These are phyloP conservation scores for Ramphastos sulfuratus DNA, from an alignment of 2,113 vertebrate species.

Conservation along the genomic window DNA sequence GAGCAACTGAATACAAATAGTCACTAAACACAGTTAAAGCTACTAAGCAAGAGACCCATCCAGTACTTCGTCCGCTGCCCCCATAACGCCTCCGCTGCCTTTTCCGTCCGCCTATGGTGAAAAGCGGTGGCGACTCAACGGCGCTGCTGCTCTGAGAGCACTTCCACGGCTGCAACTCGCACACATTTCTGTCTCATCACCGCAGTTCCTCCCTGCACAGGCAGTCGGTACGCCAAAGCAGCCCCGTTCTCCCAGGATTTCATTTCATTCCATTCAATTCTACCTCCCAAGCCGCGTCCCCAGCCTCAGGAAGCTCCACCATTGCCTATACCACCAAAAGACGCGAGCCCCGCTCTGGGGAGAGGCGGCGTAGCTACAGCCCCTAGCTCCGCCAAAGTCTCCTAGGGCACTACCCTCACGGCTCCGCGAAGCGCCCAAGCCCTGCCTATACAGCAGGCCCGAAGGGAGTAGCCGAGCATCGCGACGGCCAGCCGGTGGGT, in stretches of 20 bases:
- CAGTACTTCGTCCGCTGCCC: neutral
- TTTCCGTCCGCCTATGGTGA: accelerated
- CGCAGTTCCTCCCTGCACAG: neutral
- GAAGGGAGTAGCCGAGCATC: neutral
- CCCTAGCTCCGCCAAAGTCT: accelerated
- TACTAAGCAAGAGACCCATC: no score
- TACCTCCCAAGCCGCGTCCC: neutral
- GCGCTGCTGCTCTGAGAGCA: accelerated
- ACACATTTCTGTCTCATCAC: accelerated
- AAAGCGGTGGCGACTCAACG: accelerated
- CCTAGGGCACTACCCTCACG: neutral
- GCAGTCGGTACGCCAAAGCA: accelerated
- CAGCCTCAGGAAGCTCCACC: neutral
- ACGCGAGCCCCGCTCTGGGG: no score
- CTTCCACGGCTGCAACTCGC: neutral
- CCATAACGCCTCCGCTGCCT: accelerated
- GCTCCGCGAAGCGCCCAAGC: neutral
- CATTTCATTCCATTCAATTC: accelerated
- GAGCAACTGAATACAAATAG: accelerated
- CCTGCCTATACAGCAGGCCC: neutral
- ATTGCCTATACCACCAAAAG: accelerated
- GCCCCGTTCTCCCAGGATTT: accelerated
- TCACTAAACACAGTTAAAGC: accelerated
- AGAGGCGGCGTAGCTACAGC: accelerated
- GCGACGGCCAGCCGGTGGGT: accelerated